Evolutionary conservation across 2,888 invertebrate species (phyloP), one percentile per base, ranked within the genome.

Genomic region (Kuschelorhynchus macadamiae): DNA sequence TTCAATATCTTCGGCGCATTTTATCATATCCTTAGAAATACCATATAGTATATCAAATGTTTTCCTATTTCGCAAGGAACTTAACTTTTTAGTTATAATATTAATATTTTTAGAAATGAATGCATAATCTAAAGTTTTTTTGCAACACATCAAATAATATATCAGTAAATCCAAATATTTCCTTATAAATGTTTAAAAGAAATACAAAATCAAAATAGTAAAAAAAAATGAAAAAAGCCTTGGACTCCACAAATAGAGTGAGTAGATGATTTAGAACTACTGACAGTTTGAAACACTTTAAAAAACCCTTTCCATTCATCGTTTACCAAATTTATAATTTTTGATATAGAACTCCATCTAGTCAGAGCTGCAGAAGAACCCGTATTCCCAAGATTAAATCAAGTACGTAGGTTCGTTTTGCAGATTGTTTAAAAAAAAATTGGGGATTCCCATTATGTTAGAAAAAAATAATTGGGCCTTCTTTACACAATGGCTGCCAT

Each of bases 321-420:
- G 1, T 16, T n/a, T 3, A 60, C n/a, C 12, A 60, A 18, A 49
- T 18, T 32, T 11, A 60, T 33, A 36, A 49, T 60, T 17, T 60
- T 60, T 8, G 47, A 60, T 11, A 47, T 30, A 1, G 60, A 33
- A 14, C 1, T 9, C 33, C 49, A 49, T 3, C 39, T 16, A 11
- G 39, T 36, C n/a, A 14, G 36, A 49, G 1, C 2, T n/a, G 44
- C 4, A 1, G 12, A 18, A 2, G 60, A 36, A 60, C 46, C 21
- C 25, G 18, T 47, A 20, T 39, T 39, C 49, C 49, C 5, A 60
- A 12, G 2, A 60, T 20, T 47, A 11, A 33, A 21, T 60, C 49
- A 16, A 60, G 49, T 18, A 60, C 25, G 52, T 21, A 62, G 11
- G 69, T 59, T 36, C 62, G 18, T 52, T 69, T 69, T 1, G 67